Base-by-base conservation (phyloP, 2,888 invertebrate species). In the Siphlonurus alternatus region DNA sequence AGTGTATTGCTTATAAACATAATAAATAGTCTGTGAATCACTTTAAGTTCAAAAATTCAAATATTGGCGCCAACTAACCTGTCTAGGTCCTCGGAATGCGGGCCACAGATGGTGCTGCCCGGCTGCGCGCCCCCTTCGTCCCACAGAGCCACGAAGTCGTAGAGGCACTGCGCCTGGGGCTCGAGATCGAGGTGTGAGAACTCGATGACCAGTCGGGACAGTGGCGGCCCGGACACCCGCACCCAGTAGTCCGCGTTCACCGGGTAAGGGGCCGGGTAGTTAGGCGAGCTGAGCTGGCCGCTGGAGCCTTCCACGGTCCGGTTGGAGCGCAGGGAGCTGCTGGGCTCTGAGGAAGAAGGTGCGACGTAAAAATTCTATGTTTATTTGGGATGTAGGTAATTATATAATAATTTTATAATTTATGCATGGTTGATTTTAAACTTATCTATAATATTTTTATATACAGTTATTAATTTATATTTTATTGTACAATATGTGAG, bases 81-180 rank as follows among this genome's bases (percentile, higher is more conserved):
- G 54, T 79, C 75, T 78, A 80, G 79, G 66, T 80, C 78, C 0
- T 75, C 74, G 61, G 79, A 78, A 69, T 81, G 78, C 63, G 65
- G 19, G 25, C 25, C 61, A 1, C 15, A 67, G 20, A 23, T 19
- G 65, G 66, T 10, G 64, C 53, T 60, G 1, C 19, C 71, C 68
- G 23, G 67, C 64, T 62, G 63, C 64, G 25, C 68, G 66, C 67
- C 72, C 65, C 68, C n/a, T n/a, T n/a, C 56, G n/a, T 56, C 77
- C 68, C 77, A 76, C 68, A 89, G 79, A 75, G 87, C 85, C 54
- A 89, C 80, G 73, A 81, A 89, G 74, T 90, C 90, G 73, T 90
- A 90, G 1, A 89, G 80, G 71, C 90, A 90, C 71, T 89, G 84
- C 66, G 82, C 79, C 75, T 90, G 89, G 64, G 81, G 78, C 74